These are phyloP conservation scores for Boloria selene DNA, from an alignment of 2,888 invertebrate genomes.

Conservation along the genomic window DNA sequence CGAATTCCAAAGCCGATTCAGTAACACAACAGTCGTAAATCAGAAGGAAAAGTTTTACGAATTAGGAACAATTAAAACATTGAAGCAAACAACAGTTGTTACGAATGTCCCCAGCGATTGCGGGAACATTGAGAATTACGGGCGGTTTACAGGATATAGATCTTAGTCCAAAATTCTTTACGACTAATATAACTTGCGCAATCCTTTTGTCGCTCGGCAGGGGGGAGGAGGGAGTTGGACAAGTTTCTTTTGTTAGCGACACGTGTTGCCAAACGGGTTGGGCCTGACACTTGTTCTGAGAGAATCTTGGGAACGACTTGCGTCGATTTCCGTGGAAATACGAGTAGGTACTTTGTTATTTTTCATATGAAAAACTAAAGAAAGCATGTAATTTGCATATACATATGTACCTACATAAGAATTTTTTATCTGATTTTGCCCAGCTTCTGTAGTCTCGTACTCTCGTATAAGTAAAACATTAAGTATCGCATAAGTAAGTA, in stretches of 20 bases:
- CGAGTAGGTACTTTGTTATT: slow-evolving; percentile 57
- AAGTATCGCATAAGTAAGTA: not conserved
- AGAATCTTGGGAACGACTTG: slow-evolving; percentile 61
- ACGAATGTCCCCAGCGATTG: slow-evolving; percentile 78
- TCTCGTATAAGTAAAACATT: not conserved
- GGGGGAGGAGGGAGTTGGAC: slow-evolving; percentile 59
- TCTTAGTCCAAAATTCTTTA: slow-evolving; percentile 80
- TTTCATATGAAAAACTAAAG: slow-evolving; percentile 40
- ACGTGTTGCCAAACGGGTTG: slow-evolving; percentile 81
- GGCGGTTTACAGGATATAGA: slow-evolving; percentile 77
- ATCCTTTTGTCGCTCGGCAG: slow-evolving; percentile 73
- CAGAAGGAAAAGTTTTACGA: slow-evolving; percentile 75
- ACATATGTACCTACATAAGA: not conserved
- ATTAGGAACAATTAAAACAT: slow-evolving; percentile 81
- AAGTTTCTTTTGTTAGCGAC: slow-evolving; percentile 79
- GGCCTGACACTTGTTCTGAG: slow-evolving; percentile 70
- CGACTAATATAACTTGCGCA: slow-evolving; percentile 79
- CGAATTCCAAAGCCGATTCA: slow-evolving; percentile 54
- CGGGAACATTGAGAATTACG: slow-evolving; percentile 78
- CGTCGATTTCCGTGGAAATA: slow-evolving; percentile 63
- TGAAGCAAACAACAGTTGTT: slow-evolving; percentile 80
- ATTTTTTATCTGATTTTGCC: slow-evolving; percentile 1
- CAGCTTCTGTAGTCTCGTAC: not conserved
- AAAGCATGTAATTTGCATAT: slow-evolving; percentile 8
- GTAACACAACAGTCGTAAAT: slow-evolving; percentile 75